These are phyloP conservation scores for Drepanosiphum platanoidis DNA, from an alignment of 2,888 invertebrate genomes.

Conservation along the genomic window DNA sequence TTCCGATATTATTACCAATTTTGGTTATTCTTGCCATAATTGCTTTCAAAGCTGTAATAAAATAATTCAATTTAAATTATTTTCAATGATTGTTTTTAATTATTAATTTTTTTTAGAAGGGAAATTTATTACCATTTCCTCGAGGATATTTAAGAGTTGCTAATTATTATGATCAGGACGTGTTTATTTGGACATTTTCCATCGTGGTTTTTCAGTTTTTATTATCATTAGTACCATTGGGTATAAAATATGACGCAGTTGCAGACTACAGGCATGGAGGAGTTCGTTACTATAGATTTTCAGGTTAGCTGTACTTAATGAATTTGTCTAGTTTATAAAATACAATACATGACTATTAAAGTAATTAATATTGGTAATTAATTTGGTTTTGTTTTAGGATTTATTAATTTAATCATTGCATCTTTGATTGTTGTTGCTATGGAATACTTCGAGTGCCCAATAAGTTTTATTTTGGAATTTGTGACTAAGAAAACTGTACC, in stretches of 20 bases:
- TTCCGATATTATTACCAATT: not conserved
- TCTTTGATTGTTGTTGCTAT: conserved; percentile 15
- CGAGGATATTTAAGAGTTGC: conserved; percentile 38
- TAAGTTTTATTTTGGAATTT: conserved; percentile 26
- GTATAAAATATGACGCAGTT: conserved; percentile 1
- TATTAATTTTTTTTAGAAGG: conserved; percentile 44
- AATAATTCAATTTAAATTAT: not conserved
- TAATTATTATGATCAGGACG: conserved; percentile 51
- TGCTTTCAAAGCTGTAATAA: conserved; percentile 43
- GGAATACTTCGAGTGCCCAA: conserved; percentile 27
- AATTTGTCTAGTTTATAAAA: not conserved
- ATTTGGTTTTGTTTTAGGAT: conserved; percentile 24
- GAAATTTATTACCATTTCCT: conserved; percentile 54
- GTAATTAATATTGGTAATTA: not conserved
- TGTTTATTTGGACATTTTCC: conserved; percentile 28
- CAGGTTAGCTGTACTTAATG: conserved; percentile 15
- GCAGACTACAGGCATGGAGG: not conserved
- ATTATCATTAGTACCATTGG: conserved; percentile 42
- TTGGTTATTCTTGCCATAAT: conserved; percentile 37
- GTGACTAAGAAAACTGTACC: conserved; percentile 45
- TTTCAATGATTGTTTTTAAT: not conserved
- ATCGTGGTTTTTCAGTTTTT: conserved; percentile 28
- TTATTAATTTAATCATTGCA: conserved; percentile 36
- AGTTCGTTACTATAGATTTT: conserved; percentile 50
- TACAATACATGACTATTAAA: not conserved